These are phyloP conservation scores for Euspilapteryx auroguttella DNA, from an alignment of 2,888 invertebrate species.

Conservation along the genomic window DNA sequence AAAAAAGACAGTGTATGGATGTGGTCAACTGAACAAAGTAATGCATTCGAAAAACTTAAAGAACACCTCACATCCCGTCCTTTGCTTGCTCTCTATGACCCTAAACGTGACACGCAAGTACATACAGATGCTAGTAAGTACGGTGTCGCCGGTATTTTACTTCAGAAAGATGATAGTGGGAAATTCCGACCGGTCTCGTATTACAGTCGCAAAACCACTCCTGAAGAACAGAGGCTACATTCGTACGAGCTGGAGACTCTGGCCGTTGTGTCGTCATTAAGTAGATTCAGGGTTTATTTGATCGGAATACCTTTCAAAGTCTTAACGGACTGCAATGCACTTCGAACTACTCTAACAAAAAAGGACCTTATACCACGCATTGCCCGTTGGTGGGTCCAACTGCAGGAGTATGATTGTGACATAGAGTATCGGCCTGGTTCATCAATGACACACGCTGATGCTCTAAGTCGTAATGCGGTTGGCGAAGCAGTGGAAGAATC, in stretches of 20 bases:
- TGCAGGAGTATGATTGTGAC: conserved; percentile 3
- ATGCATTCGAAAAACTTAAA: no score
- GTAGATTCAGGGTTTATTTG: conserved; percentile 2
- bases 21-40: no score
- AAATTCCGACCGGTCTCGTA: no score
- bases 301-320: conserved; percentile 3
- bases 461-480: conserved; percentile 3
- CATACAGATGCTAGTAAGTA: no score
- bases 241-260: conserved; percentile 3
- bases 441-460: conserved; percentile 3
- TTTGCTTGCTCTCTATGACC: no score
- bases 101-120: no score
- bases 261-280: conserved; percentile 4
- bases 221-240: conserved; percentile 3
- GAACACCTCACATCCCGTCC: no score
- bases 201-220: no score
- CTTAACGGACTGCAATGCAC: conserved; percentile 3
- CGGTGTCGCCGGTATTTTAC: no score
- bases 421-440: conserved; percentile 4
- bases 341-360: conserved; percentile 2
- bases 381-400: conserved; percentile 3
- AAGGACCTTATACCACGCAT: conserved; percentile 2
- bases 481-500: background rate
- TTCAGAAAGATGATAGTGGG: no score
- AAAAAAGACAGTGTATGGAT: no score